A percentile compares a stretch with the other conserved stretches of the same genome.
These are phyloP conservation scores for Temnothorax longispinosus DNA, from an alignment of 1,140 invertebrate genomes.

Conservation along the genomic window DNA sequence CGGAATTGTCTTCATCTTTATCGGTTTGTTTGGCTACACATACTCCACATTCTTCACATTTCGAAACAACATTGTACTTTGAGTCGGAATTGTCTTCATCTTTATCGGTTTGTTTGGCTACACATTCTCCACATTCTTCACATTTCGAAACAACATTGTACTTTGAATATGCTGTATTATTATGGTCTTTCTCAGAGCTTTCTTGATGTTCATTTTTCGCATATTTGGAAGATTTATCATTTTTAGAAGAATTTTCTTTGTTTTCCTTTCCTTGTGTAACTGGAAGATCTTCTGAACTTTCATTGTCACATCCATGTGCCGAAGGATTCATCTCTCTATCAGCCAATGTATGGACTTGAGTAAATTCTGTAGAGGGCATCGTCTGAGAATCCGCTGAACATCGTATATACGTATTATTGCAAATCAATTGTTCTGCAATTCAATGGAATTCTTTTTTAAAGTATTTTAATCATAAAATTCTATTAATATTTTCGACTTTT, in stretches of 20 bases:
- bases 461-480: not conserved
- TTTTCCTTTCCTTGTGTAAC: not conserved
- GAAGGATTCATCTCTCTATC: not conserved
- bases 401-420: not conserved
- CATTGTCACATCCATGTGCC: not conserved
- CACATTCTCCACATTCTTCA: slow-evolving; percentile 20
- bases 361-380: not conserved
- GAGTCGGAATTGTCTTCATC: slow-evolving; percentile 72
- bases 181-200: not conserved
- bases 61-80: not conserved
- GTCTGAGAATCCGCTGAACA: not conserved
- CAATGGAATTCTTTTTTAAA: not conserved
- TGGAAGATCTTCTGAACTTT: not conserved
- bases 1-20: slow-evolving; percentile 58
- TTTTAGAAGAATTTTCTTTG: not conserved
- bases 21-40: not conserved
- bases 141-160: slow-evolving; percentile 25
- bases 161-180: not conserved
- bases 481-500: not conserved
- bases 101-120: not conserved
- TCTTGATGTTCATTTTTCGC: not conserved
- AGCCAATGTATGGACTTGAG: not conserved
- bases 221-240: not conserved
- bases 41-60: not conserved
- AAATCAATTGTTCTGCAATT: not conserved